Conservation (phyloP, 1,140 invertebrate genomes). For the Lepidotrigona ventralis region DNA sequence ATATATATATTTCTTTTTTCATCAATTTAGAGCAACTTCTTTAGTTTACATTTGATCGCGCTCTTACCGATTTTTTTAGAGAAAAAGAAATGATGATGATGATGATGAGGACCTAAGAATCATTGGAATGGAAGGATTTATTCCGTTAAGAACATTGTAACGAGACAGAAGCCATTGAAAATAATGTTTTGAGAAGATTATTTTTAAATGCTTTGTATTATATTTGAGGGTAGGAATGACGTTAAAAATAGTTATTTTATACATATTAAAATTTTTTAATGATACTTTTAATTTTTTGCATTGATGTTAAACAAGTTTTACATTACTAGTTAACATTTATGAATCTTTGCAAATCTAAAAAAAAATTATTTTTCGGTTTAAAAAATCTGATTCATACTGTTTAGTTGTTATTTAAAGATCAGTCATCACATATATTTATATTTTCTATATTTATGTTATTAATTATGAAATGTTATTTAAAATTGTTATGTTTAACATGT, state of each 20-base stretch:
- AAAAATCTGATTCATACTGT: conserved; percentile 4
- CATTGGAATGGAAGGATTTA: conserved; percentile 76
- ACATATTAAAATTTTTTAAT: conserved; percentile 20
- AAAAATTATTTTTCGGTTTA: conserved; percentile 20
- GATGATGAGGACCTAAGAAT: conserved; percentile 73
- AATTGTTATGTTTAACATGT: neutral
- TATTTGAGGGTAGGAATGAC: conserved; percentile 23
- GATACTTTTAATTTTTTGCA: conserved; percentile 18
- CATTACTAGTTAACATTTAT: conserved; percentile 23
- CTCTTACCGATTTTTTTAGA: conserved; percentile 75
- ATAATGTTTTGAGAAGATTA: conserved; percentile 49
- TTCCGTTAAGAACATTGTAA: conserved; percentile 76
- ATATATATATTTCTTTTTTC: conserved; percentile 42
- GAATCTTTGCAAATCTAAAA: neutral
- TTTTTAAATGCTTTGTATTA: conserved; percentile 43
- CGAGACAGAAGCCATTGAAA: conserved; percentile 51
- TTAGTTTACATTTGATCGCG: conserved; percentile 58
- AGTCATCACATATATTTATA: conserved; percentile 14
- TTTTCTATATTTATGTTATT: conserved; percentile 1
- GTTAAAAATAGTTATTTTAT: conserved; percentile 41
- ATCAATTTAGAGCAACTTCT: conserved; percentile 46
- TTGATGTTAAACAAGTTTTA: conserved; percentile 3
- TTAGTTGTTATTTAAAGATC: conserved; percentile 19
- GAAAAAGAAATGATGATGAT: conserved; percentile 66
- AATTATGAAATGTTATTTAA: conserved; percentile 9